phyloP scores from a whole-genome alignment of 2,888 invertebrate species.

The Hecatera dysodea region DNA sequence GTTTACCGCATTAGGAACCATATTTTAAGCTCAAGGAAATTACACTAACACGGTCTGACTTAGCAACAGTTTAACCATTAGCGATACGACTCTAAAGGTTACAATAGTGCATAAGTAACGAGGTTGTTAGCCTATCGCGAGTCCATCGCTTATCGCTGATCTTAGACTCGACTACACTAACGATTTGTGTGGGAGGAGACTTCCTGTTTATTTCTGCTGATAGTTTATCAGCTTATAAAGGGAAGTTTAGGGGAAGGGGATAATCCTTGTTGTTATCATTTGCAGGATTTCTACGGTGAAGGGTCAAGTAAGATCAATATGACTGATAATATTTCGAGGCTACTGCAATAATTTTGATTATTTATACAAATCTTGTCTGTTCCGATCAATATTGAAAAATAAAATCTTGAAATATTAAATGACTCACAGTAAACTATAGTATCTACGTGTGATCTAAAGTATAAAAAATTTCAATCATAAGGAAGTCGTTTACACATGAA shows the following conservation, averaged over 20 bases:
- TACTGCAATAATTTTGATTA: no score
- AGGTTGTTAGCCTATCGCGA: slow-evolving; percentile 49
- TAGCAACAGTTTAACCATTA: slow-evolving; percentile 54
- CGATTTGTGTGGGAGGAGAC: slow-evolving; percentile 38
- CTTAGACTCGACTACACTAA: slow-evolving; percentile 51
- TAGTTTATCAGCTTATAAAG: slow-evolving; percentile 35
- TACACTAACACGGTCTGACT: slow-evolving; percentile 41
- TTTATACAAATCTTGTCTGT: no score
- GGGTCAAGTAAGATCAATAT: background rate
- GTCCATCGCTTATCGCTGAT: slow-evolving; percentile 46
- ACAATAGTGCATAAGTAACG: slow-evolving; percentile 49
- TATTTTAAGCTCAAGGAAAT: slow-evolving; percentile 43
- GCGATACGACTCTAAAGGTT: slow-evolving; percentile 38
- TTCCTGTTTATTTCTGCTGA: slow-evolving; percentile 40
- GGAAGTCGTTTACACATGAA: no score
- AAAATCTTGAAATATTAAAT: background rate
- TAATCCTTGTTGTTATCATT: slow-evolving; percentile 16
- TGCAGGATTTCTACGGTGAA: background rate
- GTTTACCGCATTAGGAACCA: slow-evolving; percentile 4
- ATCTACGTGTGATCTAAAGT: background rate
- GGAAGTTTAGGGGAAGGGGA: background rate
- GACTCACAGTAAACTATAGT: no score
- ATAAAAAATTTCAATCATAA: background rate
- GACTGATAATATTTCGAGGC: background rate
- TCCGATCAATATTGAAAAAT: no score